A percentile compares a stretch with the other conserved stretches of the same genome.
Conservation (phyloP, 2,797 vertebrate species). For the Tauraco hartlaubi region DNA sequence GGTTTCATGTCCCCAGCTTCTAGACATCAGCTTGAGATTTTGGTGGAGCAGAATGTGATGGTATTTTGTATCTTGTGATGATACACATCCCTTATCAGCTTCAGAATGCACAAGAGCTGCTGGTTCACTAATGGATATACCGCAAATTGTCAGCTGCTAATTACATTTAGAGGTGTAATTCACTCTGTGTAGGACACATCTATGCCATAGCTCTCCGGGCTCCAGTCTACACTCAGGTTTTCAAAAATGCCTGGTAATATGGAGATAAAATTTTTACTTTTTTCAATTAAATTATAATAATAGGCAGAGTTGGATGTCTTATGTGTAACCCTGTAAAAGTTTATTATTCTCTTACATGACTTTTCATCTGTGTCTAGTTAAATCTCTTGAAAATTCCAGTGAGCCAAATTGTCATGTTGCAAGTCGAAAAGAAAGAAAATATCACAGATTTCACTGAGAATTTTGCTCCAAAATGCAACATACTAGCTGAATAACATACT, state of each 20-base stretch:
- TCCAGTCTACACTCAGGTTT: background rate
- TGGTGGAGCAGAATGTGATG: background rate
- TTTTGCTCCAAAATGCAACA: background rate
- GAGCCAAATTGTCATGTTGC: background rate
- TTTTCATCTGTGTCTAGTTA: background rate
- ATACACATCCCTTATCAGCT: constrained; percentile 14
- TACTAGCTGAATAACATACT: background rate
- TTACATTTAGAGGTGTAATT: background rate
- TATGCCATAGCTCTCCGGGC: background rate
- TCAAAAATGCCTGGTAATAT: background rate
- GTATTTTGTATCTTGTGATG: background rate
- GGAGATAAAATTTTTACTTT: background rate
- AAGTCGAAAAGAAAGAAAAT: background rate
- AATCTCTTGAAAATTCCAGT: background rate
- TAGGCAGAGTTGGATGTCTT: background rate
- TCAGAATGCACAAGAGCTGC: constrained; percentile 29
- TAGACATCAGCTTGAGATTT: background rate
- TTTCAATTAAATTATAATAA: background rate
- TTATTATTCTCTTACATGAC: background rate
- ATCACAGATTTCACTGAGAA: background rate
- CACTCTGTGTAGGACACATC: background rate
- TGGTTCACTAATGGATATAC: background rate
- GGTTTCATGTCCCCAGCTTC: background rate
- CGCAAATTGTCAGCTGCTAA: constrained; percentile 8
- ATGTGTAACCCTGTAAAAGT: background rate